These are phyloP conservation scores for Alectoris magna DNA, from an alignment of 2,797 vertebrate species.

Conservation along the genomic window DNA sequence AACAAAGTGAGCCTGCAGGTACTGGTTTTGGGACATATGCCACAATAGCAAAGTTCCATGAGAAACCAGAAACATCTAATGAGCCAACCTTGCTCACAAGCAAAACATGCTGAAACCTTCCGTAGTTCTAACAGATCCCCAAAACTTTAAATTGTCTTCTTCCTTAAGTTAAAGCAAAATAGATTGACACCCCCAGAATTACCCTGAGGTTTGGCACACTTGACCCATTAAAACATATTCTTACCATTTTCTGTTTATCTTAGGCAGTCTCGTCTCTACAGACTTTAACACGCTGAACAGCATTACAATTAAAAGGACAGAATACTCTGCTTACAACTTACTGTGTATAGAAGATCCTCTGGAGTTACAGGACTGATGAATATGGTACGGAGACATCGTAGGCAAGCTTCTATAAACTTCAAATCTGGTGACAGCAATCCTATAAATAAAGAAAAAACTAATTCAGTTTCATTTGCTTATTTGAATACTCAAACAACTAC, in stretches of 20 bases:
- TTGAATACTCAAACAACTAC: background rate
- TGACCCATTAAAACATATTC: background rate
- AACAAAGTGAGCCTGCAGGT: background rate
- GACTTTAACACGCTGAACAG: background rate
- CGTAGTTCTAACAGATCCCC: background rate
- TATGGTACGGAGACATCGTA: constrained; percentile 95
- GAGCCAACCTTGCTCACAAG: background rate
- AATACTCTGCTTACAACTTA: constrained; percentile 78
- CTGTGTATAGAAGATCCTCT: constrained; percentile 96
- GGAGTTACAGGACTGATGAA: constrained; percentile 98
- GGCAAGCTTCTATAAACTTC: constrained; percentile 96
- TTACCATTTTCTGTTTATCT: background rate
- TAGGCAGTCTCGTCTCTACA: background rate
- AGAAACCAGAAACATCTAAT: background rate
- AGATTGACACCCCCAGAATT: background rate
- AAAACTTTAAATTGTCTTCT: background rate
- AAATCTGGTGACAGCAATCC: constrained; percentile 93
- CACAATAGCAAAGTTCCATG: background rate
- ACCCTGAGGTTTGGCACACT: background rate
- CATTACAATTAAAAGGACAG: background rate
- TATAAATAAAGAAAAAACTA: constrained; percentile 63
- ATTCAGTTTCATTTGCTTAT: constrained; percentile 4
- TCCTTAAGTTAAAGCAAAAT: background rate
- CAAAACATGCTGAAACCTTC: background rate
- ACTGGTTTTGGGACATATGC: background rate